Evolutionary conservation across 2,888 invertebrate genomes (phyloP).

Genomic region (Argynnis bischoffii): DNA sequence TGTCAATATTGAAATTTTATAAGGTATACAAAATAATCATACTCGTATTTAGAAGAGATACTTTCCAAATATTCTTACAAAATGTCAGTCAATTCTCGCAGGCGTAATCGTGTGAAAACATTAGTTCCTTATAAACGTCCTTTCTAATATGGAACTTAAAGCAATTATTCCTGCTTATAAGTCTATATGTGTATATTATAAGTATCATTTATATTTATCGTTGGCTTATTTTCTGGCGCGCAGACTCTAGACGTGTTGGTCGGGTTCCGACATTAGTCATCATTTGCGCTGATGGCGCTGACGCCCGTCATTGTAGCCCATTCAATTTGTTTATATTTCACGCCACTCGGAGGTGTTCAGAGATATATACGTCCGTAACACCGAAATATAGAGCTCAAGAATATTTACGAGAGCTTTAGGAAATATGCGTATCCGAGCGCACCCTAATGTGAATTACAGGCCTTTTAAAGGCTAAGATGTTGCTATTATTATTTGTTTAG

Average conservation of each 20-base stretch:
- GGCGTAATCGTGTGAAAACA: too few relatives aligned
- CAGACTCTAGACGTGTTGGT: conserved; percentile 35
- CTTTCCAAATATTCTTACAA: too few relatives aligned
- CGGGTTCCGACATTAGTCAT: conserved; percentile 68
- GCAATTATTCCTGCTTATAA: background rate
- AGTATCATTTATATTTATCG: conserved; percentile 15
- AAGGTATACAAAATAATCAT: too few relatives aligned
- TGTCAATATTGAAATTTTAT: too few relatives aligned
- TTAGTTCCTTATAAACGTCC: too few relatives aligned
- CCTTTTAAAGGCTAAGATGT: conserved; percentile 18
- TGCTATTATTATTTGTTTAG: too few relatives aligned
- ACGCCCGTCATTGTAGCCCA: conserved; percentile 71
- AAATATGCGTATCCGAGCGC: conserved; percentile 50
- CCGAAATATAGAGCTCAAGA: conserved; percentile 75
- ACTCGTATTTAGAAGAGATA: too few relatives aligned
- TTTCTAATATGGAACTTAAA: too few relatives aligned
- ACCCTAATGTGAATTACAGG: conserved; percentile 64
- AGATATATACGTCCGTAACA: conserved; percentile 70
- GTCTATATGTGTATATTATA: background rate
- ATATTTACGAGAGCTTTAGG: conserved; percentile 75
- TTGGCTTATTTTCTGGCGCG: conserved; percentile 36
- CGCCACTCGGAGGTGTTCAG: conserved; percentile 74
- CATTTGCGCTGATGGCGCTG: conserved; percentile 70
- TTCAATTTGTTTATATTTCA: conserved; percentile 82
- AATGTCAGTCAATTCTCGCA: too few relatives aligned